phyloP scores from a whole-genome alignment of 2,797 vertebrate species.

The Petrocephalus schoutedeni region DNA sequence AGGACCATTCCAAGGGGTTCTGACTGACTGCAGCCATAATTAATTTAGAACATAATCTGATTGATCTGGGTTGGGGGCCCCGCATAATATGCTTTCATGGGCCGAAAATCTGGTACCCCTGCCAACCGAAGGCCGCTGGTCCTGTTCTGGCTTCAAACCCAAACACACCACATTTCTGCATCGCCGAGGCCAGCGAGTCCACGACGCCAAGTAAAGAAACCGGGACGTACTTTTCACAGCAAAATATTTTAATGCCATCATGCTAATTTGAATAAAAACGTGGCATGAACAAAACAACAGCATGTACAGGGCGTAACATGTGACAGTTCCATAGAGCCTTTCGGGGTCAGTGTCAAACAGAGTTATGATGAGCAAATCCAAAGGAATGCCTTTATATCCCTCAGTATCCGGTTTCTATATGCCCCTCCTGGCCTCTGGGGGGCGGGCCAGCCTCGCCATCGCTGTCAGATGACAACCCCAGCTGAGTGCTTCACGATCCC shows the following conservation, averaged over 20 bases:
- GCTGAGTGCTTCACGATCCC: neutral
- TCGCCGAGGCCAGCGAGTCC: neutral
- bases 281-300: neutral
- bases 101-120: too few relatives aligned
- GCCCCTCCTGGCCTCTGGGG: neutral
- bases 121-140: neutral
- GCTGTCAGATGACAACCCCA: neutral
- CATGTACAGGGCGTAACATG: neutral
- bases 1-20: too few relatives aligned
- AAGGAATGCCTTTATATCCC: neutral
- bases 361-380: neutral
- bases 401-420: neutral
- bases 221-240: neutral
- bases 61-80: too few relatives aligned
- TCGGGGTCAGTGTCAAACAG: neutral
- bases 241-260: conserved; percentile 15
- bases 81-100: too few relatives aligned
- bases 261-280: conserved; percentile 8
- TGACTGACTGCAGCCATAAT: too few relatives aligned
- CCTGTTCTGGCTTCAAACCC: neutral
- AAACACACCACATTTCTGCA: neutral
- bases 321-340: neutral
- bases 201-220: neutral
- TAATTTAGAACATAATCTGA: too few relatives aligned
- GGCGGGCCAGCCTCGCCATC: neutral